Conservation (phyloP, 2,888 invertebrate genomes). For the Caenorhabditis sulstoni region DNA sequence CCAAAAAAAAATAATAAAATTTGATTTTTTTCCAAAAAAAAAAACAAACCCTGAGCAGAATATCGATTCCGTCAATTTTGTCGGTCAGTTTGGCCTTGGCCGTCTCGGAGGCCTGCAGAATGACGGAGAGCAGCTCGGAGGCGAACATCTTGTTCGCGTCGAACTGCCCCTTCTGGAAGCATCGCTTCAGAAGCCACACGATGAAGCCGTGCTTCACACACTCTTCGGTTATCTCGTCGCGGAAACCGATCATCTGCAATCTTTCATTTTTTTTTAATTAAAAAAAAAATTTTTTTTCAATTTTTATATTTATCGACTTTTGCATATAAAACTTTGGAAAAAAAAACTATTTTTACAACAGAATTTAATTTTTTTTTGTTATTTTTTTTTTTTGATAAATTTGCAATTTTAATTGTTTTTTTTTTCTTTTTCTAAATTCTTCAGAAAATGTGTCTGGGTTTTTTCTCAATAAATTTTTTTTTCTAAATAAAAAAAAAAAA, state of each 20-base stretch:
- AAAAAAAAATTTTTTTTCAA: constrained; percentile 4
- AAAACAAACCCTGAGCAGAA: constrained; percentile 91
- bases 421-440: too few relatives aligned
- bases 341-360: too few relatives aligned
- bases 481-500: background rate
- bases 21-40: background rate
- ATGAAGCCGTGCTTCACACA: constrained; percentile 75
- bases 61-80: constrained; percentile 92
- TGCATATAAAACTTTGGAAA: too few relatives aligned
- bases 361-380: too few relatives aligned
- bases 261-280: background rate
- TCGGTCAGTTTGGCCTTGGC: constrained; percentile 74
- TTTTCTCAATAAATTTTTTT: too few relatives aligned
- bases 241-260: constrained; percentile 86
- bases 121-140: constrained; percentile 94
- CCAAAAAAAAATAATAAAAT: too few relatives aligned
- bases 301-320: too few relatives aligned
- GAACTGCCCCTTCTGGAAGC: constrained; percentile 82
- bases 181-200: constrained; percentile 90
- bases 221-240: constrained; percentile 85
- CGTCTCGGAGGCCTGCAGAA: constrained; percentile 91
- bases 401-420: too few relatives aligned
- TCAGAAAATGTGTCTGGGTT: too few relatives aligned
- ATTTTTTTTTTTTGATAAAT: too few relatives aligned
- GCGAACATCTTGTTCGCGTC: constrained; percentile 85